phyloP scores from a whole-genome alignment of 2,888 invertebrate species.

The Pyralis farinalis region DNA sequence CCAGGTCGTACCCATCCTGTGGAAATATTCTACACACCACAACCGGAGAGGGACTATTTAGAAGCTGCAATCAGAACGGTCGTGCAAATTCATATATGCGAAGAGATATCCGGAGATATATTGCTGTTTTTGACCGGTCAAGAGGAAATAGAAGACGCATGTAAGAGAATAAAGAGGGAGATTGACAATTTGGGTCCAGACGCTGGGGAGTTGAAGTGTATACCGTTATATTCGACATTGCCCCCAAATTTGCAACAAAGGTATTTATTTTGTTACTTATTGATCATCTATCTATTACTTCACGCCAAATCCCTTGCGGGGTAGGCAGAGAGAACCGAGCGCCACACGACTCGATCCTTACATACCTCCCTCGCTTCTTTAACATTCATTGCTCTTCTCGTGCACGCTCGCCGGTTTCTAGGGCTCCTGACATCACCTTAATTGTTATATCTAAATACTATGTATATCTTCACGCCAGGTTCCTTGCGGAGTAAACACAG shows the following conservation, averaged over 20 bases:
- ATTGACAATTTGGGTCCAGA: constrained; percentile 97
- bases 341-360: too few species aligned
- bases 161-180: constrained; percentile 97
- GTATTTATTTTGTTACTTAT: constrained; percentile 11
- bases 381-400: too few species aligned
- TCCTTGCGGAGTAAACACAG: too few species aligned
- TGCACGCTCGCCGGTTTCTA: too few species aligned
- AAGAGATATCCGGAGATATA: constrained; percentile 95
- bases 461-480: too few species aligned
- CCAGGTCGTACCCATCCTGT: constrained; percentile 85
- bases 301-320: too few species aligned
- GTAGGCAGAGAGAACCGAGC: too few species aligned
- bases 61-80: constrained; percentile 99
- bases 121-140: constrained; percentile 91
- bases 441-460: too few species aligned
- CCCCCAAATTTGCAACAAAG: constrained; percentile 98
- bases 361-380: too few species aligned
- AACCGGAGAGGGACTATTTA: constrained; percentile 97
- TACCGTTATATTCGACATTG: constrained; percentile 98
- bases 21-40: constrained; percentile 98
- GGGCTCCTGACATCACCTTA: too few species aligned
- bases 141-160: constrained; percentile 99
- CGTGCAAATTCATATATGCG: constrained; percentile 96
- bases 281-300: too few species aligned
- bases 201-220: constrained; percentile 98